Evolutionary conservation across 2,113 vertebrate species (phyloP).

Genomic region (Paratilapia polleni): DNA sequence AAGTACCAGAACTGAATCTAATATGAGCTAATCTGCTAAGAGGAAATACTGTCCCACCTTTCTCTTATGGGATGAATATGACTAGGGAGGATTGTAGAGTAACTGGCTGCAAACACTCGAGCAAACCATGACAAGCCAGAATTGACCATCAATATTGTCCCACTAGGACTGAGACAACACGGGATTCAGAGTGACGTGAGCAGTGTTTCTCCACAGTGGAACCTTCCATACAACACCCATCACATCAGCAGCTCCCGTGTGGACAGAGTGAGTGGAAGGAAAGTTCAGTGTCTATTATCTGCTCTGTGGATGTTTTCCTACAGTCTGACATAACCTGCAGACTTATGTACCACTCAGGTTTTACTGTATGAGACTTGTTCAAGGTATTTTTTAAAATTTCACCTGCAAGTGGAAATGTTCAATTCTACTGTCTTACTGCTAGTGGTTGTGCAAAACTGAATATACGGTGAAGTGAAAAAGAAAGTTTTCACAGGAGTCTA

Average conservation of each 20-base stretch:
- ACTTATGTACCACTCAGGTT: neutral
- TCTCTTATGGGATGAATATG: neutral
- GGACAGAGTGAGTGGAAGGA: neutral
- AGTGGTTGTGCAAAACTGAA: neutral
- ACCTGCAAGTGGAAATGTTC: conserved; percentile 5
- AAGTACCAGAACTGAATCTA: neutral
- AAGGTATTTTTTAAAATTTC: neutral
- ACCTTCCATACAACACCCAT: conserved; percentile 33
- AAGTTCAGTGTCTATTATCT: conserved; percentile 2
- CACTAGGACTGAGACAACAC: conserved; percentile 32
- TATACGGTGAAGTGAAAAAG: no score
- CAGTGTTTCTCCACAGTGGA: conserved; percentile 22
- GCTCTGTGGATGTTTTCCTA: neutral
- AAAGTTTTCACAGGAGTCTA: neutral
- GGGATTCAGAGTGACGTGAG: neutral
- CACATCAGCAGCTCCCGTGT: neutral
- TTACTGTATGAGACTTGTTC: neutral
- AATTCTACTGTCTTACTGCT: neutral
- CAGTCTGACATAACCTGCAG: neutral
- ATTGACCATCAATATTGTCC: conserved; percentile 44
- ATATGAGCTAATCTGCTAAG: neutral
- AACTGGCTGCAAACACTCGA: conserved; percentile 35
- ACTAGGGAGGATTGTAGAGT: neutral
- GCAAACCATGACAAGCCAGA: conserved; percentile 36
- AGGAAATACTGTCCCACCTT: neutral